phyloP scores from a whole-genome alignment of 2,113 vertebrate genomes.

The Todiramphus saurophagus region DNA sequence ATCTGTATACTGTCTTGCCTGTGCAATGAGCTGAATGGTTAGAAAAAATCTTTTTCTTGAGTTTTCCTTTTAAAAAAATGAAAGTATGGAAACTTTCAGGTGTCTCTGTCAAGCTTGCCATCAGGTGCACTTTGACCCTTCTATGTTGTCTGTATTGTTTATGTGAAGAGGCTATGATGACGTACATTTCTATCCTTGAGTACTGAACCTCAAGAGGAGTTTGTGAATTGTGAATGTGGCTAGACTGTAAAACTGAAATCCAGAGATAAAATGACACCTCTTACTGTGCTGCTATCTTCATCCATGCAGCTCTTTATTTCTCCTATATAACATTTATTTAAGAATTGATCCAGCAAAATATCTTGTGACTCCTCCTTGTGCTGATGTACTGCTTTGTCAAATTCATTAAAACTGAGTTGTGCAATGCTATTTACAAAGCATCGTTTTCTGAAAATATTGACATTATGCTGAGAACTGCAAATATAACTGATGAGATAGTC shows the following conservation, averaged over 20 bases:
- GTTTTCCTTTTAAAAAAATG: background rate
- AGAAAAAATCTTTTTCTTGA: background rate
- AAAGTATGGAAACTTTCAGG: background rate
- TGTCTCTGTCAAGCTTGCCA: background rate
- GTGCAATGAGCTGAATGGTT: background rate
- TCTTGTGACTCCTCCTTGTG: background rate
- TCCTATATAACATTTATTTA: background rate
- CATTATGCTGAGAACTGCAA: background rate
- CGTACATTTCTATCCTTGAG: background rate
- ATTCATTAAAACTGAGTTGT: background rate
- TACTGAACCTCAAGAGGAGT: background rate
- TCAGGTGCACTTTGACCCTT: background rate
- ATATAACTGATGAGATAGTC: background rate
- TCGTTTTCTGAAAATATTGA: background rate
- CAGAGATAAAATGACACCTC: background rate
- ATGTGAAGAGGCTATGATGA: background rate
- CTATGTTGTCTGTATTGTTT: background rate
- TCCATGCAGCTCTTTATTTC: background rate
- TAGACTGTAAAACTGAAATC: background rate
- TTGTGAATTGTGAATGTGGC: background rate
- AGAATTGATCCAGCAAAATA: background rate
- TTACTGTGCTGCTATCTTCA: background rate
- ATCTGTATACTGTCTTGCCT: conserved; percentile 47
- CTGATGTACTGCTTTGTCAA: conserved; percentile 10
- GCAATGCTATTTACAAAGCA: background rate